These are phyloP conservation scores for Propithecus coquereli DNA, from an alignment of 2,113 vertebrate species.

Conservation along the genomic window DNA sequence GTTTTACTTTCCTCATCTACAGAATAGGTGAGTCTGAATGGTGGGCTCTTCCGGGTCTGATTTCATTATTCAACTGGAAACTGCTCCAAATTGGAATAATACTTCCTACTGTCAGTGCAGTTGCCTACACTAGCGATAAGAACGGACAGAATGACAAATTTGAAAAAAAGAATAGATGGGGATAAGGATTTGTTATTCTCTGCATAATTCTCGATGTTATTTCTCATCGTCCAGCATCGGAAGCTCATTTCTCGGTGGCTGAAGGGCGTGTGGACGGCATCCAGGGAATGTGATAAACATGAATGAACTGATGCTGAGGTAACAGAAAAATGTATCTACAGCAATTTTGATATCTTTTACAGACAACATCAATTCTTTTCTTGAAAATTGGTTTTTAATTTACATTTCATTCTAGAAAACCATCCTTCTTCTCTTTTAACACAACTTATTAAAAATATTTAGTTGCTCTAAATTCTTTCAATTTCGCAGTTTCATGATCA, in stretches of 20 bases:
- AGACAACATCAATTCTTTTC: background rate
- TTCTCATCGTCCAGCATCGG: background rate
- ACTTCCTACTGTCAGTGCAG: background rate
- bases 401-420: background rate
- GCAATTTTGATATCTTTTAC: background rate
- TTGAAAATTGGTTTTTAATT: slow-evolving; percentile 24
- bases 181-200: background rate
- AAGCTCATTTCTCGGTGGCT: background rate
- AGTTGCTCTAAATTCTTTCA: background rate
- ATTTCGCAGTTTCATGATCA: background rate
- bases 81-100: background rate
- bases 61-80: background rate
- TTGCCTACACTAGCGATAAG: background rate
- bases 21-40: background rate
- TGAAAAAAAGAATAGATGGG: background rate
- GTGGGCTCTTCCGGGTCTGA: background rate
- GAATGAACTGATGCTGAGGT: background rate
- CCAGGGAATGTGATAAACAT: background rate
- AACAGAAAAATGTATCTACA: background rate
- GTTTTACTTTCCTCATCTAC: background rate
- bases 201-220: background rate
- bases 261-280: background rate
- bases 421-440: background rate
- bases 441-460: background rate
- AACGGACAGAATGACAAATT: background rate